Evolutionary conservation across 2,113 vertebrate genomes (phyloP).

Genomic region (Myiagra hebetior): DNA sequence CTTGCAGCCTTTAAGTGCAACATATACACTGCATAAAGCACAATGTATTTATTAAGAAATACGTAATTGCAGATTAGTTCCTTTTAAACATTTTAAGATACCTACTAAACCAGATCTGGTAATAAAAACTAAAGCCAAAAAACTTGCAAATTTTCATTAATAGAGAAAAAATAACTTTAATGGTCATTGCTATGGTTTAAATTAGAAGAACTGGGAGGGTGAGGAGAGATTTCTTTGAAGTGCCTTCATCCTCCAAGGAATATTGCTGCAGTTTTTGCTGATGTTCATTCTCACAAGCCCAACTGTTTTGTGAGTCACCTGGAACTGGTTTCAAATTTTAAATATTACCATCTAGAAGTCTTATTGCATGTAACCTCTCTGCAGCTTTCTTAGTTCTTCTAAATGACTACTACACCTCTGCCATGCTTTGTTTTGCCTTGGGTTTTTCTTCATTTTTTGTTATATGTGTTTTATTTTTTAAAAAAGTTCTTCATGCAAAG

Average conservation of each 20-base stretch:
- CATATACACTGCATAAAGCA: background rate
- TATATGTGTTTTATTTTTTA: background rate
- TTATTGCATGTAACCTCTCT: background rate
- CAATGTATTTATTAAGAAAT: background rate
- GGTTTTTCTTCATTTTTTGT: background rate
- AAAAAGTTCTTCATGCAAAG: background rate
- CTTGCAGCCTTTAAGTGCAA: background rate
- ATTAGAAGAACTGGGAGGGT: background rate
- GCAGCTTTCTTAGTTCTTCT: background rate
- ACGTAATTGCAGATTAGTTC: background rate
- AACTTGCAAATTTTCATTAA: background rate
- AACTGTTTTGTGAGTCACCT: background rate
- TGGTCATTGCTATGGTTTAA: background rate
- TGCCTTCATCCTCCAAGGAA: background rate
- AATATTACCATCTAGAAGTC: background rate
- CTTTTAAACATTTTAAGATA: background rate
- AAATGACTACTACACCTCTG: background rate
- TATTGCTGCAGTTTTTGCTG: background rate
- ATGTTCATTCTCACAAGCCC: background rate
- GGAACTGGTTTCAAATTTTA: background rate
- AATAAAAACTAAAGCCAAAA: constrained; percentile 17
- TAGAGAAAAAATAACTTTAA: constrained; percentile 22
- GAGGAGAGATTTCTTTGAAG: background rate
- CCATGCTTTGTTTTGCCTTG: background rate
- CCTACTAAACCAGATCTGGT: constrained; percentile 8